Evolutionary conservation across 2,888 invertebrate genomes (phyloP), one percentile per base, ranked within the genome.

Genomic region (Nemotelus pantherinus): DNA sequence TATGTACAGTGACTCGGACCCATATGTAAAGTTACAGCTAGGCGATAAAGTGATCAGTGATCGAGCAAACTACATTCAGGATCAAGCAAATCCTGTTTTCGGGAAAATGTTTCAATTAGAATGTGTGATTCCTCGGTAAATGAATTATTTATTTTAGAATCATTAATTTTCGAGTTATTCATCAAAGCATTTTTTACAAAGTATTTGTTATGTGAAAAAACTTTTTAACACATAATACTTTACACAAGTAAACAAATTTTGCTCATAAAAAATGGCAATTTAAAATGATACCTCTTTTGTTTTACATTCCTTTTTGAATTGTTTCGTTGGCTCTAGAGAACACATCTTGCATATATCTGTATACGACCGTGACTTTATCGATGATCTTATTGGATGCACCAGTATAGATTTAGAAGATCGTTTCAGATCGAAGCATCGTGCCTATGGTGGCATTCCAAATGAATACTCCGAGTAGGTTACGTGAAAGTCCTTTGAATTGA

Each of bases 351-450:
- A 89, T 50, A 88, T 97, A 0, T 91, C 93, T 53, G 88, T 97
- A 0, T 93, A 91, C 85, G 95, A 96, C 85, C 92, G 91, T 85
- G 94, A 95, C 2, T 89, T 90, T 2, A 85, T 89, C 2, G 94
- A 96, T 83, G 94, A 95, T 83, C 85, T 96, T 6, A 95, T 97
- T 82, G 97, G 97, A 0, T 92, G 91, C 82, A 97, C 96, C 0
- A 89, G 88, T 79, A 92, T 97, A 79, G 97, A 97, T 86, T 87
- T 97, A 67, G 97, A 97, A 87, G 94, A 95, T 86, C 90, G 97
- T 79, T 93, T 93, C 84, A 95, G 94, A 84, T 92, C 93, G 39
- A 90, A 90, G 80, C 95, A 96, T 84, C 89, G 94, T 78, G 95
- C 94, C 0, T 90, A 90, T 2, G 93, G 96, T 82, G 97, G 97